Conservation (phyloP, 2,797 vertebrate species). For the Spinibarbus caldwelli region DNA sequence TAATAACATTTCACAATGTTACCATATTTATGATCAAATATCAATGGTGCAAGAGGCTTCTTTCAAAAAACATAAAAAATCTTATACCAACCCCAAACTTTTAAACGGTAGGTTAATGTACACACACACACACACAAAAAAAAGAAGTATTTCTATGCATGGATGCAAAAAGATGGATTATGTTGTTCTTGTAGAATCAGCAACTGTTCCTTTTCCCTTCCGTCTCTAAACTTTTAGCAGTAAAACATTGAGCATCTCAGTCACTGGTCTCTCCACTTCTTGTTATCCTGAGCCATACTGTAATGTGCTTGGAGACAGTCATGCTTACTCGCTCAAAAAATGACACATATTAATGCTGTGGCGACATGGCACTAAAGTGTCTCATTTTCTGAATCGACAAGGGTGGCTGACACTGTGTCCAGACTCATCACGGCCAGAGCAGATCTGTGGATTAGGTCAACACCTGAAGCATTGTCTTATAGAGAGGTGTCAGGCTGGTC, state of each 20-base stretch:
- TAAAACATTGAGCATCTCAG: neutral
- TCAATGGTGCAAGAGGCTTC: neutral
- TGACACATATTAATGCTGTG: conserved; percentile 25
- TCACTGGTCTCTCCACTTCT: neutral
- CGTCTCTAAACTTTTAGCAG: neutral
- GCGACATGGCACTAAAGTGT: conserved; percentile 27
- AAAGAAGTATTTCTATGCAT: neutral
- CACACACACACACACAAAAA: no score
- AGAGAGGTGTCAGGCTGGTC: conserved; percentile 25
- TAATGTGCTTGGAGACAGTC: conserved; percentile 1
- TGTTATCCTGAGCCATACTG: neutral
- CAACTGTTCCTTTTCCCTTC: neutral
- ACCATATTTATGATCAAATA: neutral
- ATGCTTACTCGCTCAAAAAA: conserved; percentile 27
- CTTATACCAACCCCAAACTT: neutral
- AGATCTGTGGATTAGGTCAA: conserved; percentile 32
- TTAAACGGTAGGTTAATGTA: neutral
- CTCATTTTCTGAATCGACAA: conserved; percentile 34
- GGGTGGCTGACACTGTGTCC: conserved; percentile 17
- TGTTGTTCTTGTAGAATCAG: neutral
- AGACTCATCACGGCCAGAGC: conserved; percentile 21
- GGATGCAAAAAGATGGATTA: neutral
- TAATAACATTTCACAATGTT: neutral
- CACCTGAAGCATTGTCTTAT: conserved; percentile 36
- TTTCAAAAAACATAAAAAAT: neutral